A percentile compares a stretch with the other conserved stretches of the same genome.
These are phyloP conservation scores for Mormyrops boulengeri DNA, from an alignment of 2,797 vertebrate species.

Conservation along the genomic window DNA sequence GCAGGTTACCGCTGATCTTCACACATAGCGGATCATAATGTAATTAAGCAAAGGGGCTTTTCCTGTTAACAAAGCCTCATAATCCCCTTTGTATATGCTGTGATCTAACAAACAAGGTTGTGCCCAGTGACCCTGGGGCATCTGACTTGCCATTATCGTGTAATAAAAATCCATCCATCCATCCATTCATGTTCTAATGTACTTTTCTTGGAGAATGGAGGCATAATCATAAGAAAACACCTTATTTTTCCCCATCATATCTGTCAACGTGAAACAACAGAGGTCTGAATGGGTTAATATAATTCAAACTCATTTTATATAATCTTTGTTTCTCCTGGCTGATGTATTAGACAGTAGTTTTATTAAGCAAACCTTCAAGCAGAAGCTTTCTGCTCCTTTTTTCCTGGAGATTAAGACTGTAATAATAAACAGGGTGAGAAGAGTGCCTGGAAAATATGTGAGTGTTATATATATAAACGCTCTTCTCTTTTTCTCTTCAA, in stretches of 20 bases:
- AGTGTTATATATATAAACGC: background rate
- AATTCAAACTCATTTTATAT: background rate
- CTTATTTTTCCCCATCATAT: background rate
- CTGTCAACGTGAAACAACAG: background rate
- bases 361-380: background rate
- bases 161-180: background rate
- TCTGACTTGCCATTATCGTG: background rate
- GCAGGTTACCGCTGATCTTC: background rate
- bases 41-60: slow-evolving; percentile 25
- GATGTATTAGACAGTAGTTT: background rate
- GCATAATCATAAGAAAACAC: background rate
- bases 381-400: background rate
- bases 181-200: background rate
- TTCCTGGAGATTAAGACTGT: slow-evolving; percentile 21
- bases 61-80: slow-evolving; percentile 13
- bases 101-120: slow-evolving; percentile 12
- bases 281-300: slow-evolving; percentile 7
- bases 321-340: slow-evolving; percentile 3
- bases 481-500: slow-evolving; percentile 26
- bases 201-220: background rate
- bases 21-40: background rate
- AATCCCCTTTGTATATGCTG: slow-evolving; percentile 18
- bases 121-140: background rate
- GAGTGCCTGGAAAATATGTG: slow-evolving; percentile 18
- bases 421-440: slow-evolving; percentile 22